Percentiles rank a stretch among this genome's conserved stretches.
Evolutionary conservation across 2,888 invertebrate genomes (phyloP).

Genomic region (Deilephila porcellus): DNA sequence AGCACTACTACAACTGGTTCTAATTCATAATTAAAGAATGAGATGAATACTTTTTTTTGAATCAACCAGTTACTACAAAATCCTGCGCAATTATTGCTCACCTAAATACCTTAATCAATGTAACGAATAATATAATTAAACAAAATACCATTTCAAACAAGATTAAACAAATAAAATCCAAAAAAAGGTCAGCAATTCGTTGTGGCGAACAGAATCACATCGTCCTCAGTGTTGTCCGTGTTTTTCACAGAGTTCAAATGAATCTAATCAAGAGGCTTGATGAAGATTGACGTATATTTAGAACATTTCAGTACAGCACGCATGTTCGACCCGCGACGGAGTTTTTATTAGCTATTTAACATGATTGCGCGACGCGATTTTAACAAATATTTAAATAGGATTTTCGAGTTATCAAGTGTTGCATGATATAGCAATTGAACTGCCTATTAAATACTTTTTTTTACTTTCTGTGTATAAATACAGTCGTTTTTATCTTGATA

Average conservation of each 20-base stretch:
- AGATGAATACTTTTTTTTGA: too few relatives aligned
- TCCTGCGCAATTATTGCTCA: too few relatives aligned
- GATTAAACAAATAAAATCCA: not conserved
- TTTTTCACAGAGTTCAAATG: conserved; percentile 43
- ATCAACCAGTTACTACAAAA: too few relatives aligned
- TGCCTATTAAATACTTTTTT: too few relatives aligned
- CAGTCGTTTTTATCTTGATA: too few relatives aligned
- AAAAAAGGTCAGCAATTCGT: conserved; percentile 12
- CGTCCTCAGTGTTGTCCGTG: conserved; percentile 30
- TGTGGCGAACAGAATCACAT: conserved; percentile 21
- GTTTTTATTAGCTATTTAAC: conserved; percentile 12
- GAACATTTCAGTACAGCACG: conserved; percentile 33
- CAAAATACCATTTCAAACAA: not conserved
- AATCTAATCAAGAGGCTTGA: conserved; percentile 56
- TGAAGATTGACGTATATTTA: conserved; percentile 59
- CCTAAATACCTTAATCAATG: not conserved
- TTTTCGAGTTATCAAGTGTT: too few relatives aligned
- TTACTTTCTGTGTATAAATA: too few relatives aligned
- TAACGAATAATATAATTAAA: not conserved
- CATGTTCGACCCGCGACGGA: conserved; percentile 10
- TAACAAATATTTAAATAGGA: not conserved
- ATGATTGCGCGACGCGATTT: conserved; percentile 4
- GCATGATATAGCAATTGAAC: too few relatives aligned
- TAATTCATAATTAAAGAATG: too few relatives aligned
- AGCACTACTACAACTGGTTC: too few relatives aligned